Percentiles rank a stretch among this genome's conserved stretches.
Evolutionary conservation across 2,888 invertebrate species (phyloP).

Genomic region (Phyllotreta striolata): DNA sequence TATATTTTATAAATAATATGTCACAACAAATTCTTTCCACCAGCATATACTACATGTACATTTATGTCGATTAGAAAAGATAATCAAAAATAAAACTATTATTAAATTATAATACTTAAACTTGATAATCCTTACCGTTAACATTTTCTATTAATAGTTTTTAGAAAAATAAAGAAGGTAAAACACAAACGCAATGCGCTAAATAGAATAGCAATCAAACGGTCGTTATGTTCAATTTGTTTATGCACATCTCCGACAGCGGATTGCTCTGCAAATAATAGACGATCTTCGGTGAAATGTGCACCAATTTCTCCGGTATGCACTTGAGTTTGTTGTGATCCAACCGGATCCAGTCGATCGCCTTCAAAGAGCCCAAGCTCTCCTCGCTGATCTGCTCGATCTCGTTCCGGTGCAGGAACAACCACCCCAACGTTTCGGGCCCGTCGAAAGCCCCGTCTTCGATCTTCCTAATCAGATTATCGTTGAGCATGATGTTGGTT

Average conservation of each 20-base stretch:
- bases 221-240: conserved; percentile 42
- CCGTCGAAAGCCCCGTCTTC: conserved; percentile 50
- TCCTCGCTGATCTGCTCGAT: conserved; percentile 47
- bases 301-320: conserved; percentile 51
- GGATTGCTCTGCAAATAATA: conserved; percentile 55
- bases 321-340: conserved; percentile 52
- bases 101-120: conserved; percentile 7
- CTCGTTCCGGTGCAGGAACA: conserved; percentile 49
- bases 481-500: conserved; percentile 47
- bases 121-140: conserved; percentile 6
- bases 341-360: conserved; percentile 53
- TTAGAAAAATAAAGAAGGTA: neutral
- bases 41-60: no score
- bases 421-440: conserved; percentile 47
- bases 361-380: conserved; percentile 49
- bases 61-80: no score
- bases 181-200: no score
- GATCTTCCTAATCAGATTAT: conserved; percentile 48
- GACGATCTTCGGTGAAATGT: conserved; percentile 52
- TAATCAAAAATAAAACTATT: neutral
- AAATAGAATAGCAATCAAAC: conserved; percentile 28
- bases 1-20: no score
- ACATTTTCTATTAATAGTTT: conserved; percentile 1
- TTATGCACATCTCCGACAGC: conserved; percentile 51
- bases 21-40: no score